Conservation (phyloP, 2,797 vertebrate genomes). For the Mormyrops boulengeri region DNA sequence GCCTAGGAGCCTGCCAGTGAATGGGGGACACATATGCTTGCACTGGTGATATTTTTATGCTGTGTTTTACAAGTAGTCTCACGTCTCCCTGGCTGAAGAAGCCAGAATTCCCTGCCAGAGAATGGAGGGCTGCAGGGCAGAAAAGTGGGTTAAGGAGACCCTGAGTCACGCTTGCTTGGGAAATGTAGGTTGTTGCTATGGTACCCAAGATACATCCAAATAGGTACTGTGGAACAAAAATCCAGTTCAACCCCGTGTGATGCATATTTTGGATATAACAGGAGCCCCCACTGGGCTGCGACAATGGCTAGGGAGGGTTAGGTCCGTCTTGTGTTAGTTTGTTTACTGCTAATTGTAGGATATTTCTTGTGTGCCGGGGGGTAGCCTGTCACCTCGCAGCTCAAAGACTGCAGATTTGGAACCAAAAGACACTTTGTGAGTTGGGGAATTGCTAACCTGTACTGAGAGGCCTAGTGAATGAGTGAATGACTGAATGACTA, state of each 20-base stretch:
- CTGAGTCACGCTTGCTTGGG: not conserved
- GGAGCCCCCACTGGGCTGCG: not conserved
- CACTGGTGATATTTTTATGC: not conserved
- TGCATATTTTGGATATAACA: not conserved
- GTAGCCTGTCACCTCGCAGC: not conserved
- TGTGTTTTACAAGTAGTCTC: not conserved
- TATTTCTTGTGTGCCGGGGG: not conserved
- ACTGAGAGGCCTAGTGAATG: not conserved
- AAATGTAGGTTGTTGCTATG: constrained; percentile 19
- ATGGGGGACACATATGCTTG: not conserved
- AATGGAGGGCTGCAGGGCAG: not conserved
- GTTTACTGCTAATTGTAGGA: not conserved
- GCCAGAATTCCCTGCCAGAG: not conserved
- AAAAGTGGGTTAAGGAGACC: not conserved
- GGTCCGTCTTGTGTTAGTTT: not conserved
- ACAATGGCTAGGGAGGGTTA: not conserved
- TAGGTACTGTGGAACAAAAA: not conserved
- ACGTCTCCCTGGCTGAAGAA: not conserved
- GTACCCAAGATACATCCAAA: not conserved
- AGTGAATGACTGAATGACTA: not conserved
- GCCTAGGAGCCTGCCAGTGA: not conserved
- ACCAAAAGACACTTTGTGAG: not conserved
- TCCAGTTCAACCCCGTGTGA: not conserved
- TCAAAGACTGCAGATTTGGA: not conserved
- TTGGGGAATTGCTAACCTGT: not conserved